Conservation (phyloP, 2,113 vertebrate species). For the Ramphastos sulfuratus region DNA sequence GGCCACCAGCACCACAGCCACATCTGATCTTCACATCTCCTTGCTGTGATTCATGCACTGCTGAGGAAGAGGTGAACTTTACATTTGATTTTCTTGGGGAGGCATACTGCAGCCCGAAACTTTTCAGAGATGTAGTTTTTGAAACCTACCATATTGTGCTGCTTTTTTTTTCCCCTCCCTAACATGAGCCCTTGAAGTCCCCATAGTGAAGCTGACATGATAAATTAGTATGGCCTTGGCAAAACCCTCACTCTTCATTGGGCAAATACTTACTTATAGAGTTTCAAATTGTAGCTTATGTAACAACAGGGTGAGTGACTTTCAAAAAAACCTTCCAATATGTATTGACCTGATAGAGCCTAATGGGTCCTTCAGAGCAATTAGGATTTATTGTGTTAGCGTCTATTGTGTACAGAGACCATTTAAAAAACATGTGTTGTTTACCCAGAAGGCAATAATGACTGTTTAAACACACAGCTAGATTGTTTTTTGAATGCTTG, state of each 20-base stretch:
- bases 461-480: conserved; percentile 59
- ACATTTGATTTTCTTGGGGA: not conserved
- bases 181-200: not conserved
- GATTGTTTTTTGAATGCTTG: conserved; percentile 27
- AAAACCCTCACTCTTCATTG: conserved; percentile 55
- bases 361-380: conserved; percentile 75
- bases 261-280: conserved; percentile 65
- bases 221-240: conserved; percentile 55
- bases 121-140: not conserved
- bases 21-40: not conserved
- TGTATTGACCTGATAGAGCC: conserved; percentile 63
- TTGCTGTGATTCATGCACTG: not conserved
- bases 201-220: conserved; percentile 54
- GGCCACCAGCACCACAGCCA: not conserved
- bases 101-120: not conserved
- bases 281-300: conserved; percentile 46
- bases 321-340: not conserved
- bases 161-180: not conserved
- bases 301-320: conserved; percentile 51
- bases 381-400: conserved; percentile 67
- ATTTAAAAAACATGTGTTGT: conserved; percentile 64
- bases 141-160: not conserved
- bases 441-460: conserved; percentile 69
- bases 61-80: not conserved
- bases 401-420: conserved; percentile 55